These are phyloP conservation scores for Pristionchus arcanus DNA, from an alignment of 2,888 invertebrate species.

Conservation along the genomic window DNA sequence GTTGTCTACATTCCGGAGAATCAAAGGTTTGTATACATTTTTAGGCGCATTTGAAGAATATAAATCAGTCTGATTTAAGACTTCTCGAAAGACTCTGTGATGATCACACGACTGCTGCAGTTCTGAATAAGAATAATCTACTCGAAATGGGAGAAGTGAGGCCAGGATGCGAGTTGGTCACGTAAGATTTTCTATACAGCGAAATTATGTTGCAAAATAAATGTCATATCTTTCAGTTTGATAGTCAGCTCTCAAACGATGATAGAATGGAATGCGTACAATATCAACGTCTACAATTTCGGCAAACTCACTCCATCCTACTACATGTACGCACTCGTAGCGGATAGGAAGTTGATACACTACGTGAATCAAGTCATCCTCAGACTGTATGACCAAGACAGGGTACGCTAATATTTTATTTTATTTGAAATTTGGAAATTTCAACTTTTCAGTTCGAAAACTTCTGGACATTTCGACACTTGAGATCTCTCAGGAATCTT, in stretches of 20 bases:
- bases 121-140: neutral
- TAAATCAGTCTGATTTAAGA: too few relatives aligned
- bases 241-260: neutral
- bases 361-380: neutral
- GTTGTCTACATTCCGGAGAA: neutral
- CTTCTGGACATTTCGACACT: neutral
- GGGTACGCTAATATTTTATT: neutral
- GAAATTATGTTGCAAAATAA: neutral
- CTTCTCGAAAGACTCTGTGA: neutral
- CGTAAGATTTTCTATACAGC: neutral
- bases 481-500: conserved; percentile 4
- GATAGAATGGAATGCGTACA: neutral
- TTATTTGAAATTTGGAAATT: neutral
- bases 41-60: too few relatives aligned
- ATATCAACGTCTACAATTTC: neutral
- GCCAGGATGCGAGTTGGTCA: neutral
- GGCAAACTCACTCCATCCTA: neutral
- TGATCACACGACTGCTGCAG: neutral
- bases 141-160: conserved; percentile 8
- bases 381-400: neutral
- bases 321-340: neutral
- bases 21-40: too few relatives aligned
- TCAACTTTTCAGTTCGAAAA: neutral
- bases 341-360: neutral
- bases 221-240: neutral